A percentile compares a stretch with the other conserved stretches of the same genome.
Conservation (phyloP, 1,140 invertebrate genomes). For the Chrysoperla carnea region DNA sequence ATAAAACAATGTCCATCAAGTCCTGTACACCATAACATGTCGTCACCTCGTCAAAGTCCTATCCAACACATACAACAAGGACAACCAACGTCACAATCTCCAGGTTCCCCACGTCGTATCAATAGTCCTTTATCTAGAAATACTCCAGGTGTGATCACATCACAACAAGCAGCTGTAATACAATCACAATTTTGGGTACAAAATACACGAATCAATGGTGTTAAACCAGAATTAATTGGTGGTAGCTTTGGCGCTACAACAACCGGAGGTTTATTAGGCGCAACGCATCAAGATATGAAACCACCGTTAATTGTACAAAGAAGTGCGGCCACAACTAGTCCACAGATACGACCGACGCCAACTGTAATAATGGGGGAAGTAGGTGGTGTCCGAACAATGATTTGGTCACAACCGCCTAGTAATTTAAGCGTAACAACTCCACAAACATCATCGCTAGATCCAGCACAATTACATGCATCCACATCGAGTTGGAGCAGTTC, state of each 20-base stretch:
- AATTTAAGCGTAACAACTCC: slow-evolving; percentile 31
- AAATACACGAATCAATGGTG: slow-evolving; percentile 46
- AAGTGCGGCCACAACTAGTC: slow-evolving; percentile 32
- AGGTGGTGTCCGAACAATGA: slow-evolving; percentile 78
- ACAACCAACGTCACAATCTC: slow-evolving; percentile 3
- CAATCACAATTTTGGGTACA: slow-evolving; percentile 39
- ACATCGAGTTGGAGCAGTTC: slow-evolving; percentile 12
- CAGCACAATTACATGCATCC: slow-evolving; percentile 17
- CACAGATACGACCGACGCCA: slow-evolving; percentile 50
- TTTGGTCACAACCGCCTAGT: slow-evolving; percentile 58
- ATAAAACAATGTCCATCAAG: too few relatives aligned
- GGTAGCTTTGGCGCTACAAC: slow-evolving; percentile 35
- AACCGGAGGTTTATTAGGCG: slow-evolving; percentile 44
- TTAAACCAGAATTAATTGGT: slow-evolving; percentile 61
- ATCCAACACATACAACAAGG: too few relatives aligned
- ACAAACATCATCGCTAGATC: slow-evolving; percentile 12
- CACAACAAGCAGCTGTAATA: neutral
- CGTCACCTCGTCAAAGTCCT: too few relatives aligned
- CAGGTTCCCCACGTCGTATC: slow-evolving; percentile 1
- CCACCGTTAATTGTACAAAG: slow-evolving; percentile 21
- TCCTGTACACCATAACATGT: too few relatives aligned
- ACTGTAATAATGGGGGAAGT: slow-evolving; percentile 82
- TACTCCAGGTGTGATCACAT: slow-evolving; percentile 1
- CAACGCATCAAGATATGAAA: slow-evolving; percentile 34
- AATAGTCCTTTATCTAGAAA: too few relatives aligned